Percentiles rank a stretch among this genome's conserved stretches.
Conservation (phyloP, 2,797 vertebrate species). For the Heliangelus exortis region DNA sequence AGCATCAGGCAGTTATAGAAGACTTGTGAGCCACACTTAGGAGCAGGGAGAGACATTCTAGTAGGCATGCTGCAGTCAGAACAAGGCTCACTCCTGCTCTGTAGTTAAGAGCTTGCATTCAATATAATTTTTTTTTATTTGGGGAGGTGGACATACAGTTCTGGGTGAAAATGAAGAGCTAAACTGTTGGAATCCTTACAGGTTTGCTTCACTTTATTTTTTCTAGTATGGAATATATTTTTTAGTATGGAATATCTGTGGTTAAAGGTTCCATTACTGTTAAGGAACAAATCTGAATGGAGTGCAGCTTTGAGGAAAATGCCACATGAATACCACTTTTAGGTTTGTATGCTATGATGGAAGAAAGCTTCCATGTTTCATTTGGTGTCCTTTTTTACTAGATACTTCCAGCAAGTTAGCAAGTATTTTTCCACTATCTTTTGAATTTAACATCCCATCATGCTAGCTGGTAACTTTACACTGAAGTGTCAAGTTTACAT, state of each 20-base stretch:
- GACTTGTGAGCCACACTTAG: background rate
- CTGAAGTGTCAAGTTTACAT: background rate
- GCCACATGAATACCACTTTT: accelerated
- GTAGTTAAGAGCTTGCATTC: background rate
- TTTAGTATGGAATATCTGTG: background rate
- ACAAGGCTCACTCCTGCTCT: background rate
- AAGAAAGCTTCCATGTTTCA: background rate
- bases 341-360: background rate
- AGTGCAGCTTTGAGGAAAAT: background rate
- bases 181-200: background rate
- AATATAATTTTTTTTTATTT: background rate
- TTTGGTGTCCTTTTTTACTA: background rate
- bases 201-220: background rate
- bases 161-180: background rate
- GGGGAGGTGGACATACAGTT: background rate
- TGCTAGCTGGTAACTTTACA: background rate
- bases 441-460: background rate
- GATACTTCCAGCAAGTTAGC: background rate
- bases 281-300: background rate
- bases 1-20: background rate
- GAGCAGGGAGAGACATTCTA: background rate
- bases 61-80: background rate
- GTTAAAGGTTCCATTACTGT: background rate
- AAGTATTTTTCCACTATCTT: background rate
- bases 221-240: background rate